phyloP scores from a whole-genome alignment of 2,113 vertebrate genomes.

The Brachyhypopomus gauderio region DNA sequence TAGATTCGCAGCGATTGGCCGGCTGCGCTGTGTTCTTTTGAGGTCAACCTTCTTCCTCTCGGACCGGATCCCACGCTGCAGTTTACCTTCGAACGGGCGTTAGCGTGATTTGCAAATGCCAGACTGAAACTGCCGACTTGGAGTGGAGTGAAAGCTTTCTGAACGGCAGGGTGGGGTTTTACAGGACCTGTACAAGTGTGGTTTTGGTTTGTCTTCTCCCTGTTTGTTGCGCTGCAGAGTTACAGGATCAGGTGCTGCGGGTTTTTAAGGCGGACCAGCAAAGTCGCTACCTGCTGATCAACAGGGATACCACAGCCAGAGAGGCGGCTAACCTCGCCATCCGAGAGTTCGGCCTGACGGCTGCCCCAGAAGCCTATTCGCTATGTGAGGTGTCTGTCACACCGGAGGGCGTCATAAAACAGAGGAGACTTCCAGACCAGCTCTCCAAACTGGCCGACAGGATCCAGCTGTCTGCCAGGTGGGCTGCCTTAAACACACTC shows the following conservation, averaged over 20 bases:
- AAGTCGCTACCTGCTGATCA: slow-evolving; percentile 98
- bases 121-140: not conserved
- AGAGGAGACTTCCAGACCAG: slow-evolving; percentile 93
- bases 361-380: slow-evolving; percentile 87
- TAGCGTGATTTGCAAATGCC: not conserved
- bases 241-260: slow-evolving; percentile 94
- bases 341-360: slow-evolving; percentile 90
- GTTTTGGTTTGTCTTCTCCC: slow-evolving; percentile 5
- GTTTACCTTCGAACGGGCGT: not conserved
- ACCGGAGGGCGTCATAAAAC: slow-evolving; percentile 97
- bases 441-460: slow-evolving; percentile 94
- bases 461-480: slow-evolving; percentile 97
- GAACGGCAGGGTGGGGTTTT: slow-evolving; percentile 61
- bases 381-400: slow-evolving; percentile 97
- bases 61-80: not conserved
- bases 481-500: not conserved
- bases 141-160: slow-evolving; percentile 13
- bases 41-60: too few relatives aligned
- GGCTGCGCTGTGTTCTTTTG: too few relatives aligned
- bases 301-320: slow-evolving; percentile 95
- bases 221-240: slow-evolving; percentile 60
- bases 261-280: slow-evolving; percentile 98
- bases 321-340: slow-evolving; percentile 94
- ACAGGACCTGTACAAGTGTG: too few relatives aligned
- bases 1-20: too few relatives aligned